Conservation (phyloP, 2,888 invertebrate genomes). For the Leptinotarsa tumamoca region DNA sequence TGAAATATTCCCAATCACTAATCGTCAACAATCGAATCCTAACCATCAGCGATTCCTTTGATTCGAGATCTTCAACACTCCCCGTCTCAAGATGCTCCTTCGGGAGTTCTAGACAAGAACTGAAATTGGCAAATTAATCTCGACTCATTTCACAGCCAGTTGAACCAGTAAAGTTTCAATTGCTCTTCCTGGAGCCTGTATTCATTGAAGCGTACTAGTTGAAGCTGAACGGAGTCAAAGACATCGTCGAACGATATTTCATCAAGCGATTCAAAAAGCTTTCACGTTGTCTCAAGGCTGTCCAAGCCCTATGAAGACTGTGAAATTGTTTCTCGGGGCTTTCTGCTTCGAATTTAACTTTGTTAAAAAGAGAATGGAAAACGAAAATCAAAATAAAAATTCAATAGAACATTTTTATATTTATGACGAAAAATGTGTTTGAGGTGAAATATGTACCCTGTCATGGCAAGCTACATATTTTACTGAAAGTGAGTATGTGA, state of each 20-base stretch:
- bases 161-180: conserved; percentile 24
- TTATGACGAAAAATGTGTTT: no score
- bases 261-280: conserved; percentile 16
- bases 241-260: conserved; percentile 4
- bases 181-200: conserved; percentile 20
- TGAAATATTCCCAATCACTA: background rate
- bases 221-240: conserved; percentile 14
- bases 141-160: conserved; percentile 25
- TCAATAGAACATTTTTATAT: no score
- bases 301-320: background rate
- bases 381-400: no score
- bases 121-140: conserved; percentile 24
- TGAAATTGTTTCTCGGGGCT: background rate
- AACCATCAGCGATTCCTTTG: background rate
- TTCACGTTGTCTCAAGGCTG: conserved; percentile 5
- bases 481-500: no score
- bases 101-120: conserved; percentile 4
- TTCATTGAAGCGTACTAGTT: background rate
- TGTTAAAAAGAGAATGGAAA: no score
- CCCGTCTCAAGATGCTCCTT: background rate
- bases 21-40: background rate
- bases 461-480: no score
- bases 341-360: background rate
- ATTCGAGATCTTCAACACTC: background rate
- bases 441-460: no score